phyloP scores from a whole-genome alignment of 2,888 invertebrate genomes.

The Euzophera pinguis region DNA sequence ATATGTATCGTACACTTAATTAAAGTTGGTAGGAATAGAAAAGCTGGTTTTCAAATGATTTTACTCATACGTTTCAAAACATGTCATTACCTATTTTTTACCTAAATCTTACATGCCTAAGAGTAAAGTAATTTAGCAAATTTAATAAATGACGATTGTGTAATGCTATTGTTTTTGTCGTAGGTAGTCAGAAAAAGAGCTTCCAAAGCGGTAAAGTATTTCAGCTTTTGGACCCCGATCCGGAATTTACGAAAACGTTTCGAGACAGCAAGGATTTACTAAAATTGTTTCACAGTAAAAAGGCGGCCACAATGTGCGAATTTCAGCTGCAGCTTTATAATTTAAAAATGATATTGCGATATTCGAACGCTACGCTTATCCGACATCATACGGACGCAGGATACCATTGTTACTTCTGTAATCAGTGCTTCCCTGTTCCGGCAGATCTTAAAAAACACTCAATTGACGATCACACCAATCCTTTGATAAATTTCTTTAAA shows the following conservation, averaged over 20 bases:
- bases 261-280: background rate
- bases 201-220: background rate
- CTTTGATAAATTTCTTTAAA: slow-evolving; percentile 33
- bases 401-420: slow-evolving; percentile 53
- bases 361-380: slow-evolving; percentile 60
- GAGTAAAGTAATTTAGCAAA: too few species aligned
- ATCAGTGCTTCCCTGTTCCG: slow-evolving; percentile 30
- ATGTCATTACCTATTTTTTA: too few species aligned
- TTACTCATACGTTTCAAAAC: too few species aligned
- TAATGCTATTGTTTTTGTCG: slow-evolving; percentile 27
- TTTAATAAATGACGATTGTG: slow-evolving; percentile 2
- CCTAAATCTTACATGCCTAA: too few species aligned
- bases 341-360: slow-evolving; percentile 13
- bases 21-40: too few species aligned
- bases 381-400: slow-evolving; percentile 47
- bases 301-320: background rate
- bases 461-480: slow-evolving; percentile 32
- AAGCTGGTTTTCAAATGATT: too few species aligned
- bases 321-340: slow-evolving; percentile 12
- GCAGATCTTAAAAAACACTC: slow-evolving; percentile 47
- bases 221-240: background rate
- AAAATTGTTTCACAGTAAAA: background rate
- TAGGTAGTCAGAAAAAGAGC: slow-evolving; percentile 20
- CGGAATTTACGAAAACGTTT: background rate
- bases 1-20: too few species aligned